These are phyloP conservation scores for Neopelma chrysocephalum DNA, from an alignment of 2,797 vertebrate genomes.

Conservation along the genomic window DNA sequence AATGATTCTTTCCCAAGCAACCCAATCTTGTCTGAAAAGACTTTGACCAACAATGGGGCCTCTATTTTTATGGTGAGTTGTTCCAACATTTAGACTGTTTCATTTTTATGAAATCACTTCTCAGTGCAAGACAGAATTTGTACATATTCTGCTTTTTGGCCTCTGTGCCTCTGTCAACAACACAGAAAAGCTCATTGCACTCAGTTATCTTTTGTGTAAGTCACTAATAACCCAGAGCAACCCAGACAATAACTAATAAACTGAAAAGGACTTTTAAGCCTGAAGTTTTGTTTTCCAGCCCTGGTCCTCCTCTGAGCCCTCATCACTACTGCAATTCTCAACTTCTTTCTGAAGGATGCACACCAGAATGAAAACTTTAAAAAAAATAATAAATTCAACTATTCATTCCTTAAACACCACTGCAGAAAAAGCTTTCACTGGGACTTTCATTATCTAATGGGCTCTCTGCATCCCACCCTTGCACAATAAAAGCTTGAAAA, in stretches of 20 bases:
- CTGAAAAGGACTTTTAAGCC: neutral
- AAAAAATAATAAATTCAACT: neutral
- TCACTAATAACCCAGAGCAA: neutral
- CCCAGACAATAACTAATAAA: neutral
- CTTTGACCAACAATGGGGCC: neutral
- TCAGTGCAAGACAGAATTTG: neutral
- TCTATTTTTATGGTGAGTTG: neutral
- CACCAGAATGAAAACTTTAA: neutral
- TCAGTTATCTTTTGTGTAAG: neutral
- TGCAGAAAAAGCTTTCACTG: neutral
- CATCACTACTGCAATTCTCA: neutral
- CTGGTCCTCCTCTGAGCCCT: neutral
- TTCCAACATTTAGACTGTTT: neutral
- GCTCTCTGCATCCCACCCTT: neutral
- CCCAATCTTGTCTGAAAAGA: conserved; percentile 3
- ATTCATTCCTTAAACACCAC: neutral
- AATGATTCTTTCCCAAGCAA: conserved; percentile 1
- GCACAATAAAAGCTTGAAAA: neutral
- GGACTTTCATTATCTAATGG: neutral
- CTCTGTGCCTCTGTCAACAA: neutral
- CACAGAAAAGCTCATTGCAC: neutral
- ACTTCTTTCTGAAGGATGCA: neutral
- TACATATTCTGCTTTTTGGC: neutral
- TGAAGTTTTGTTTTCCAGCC: neutral
- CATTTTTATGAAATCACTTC: conserved; percentile 5